phyloP scores from a whole-genome alignment of 2,888 invertebrate genomes.

The Hanleya hanleyi region DNA sequence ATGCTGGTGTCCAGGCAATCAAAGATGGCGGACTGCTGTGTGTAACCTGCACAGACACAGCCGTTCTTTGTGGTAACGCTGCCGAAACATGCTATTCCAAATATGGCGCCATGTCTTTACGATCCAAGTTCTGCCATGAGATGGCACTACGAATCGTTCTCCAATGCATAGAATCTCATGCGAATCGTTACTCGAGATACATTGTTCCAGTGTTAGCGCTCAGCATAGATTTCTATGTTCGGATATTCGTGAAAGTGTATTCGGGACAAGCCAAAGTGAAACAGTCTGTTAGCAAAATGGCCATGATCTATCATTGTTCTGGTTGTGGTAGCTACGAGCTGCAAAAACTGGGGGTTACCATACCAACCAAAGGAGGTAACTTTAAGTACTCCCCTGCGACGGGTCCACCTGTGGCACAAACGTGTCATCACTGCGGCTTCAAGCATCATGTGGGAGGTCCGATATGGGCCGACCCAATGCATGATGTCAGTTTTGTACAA shows the following conservation, averaged over 20 bases:
- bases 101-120: conserved; percentile 92
- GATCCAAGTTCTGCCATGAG: conserved; percentile 88
- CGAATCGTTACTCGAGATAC: conserved; percentile 93
- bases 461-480: conserved; percentile 92
- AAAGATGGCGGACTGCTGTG: conserved; percentile 84
- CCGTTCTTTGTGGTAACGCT: conserved; percentile 92
- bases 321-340: conserved; percentile 89
- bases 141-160: conserved; percentile 95
- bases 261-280: conserved; percentile 90
- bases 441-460: conserved; percentile 90
- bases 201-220: conserved; percentile 92
- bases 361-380: conserved; percentile 58
- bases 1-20: conserved; percentile 70
- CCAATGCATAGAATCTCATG: conserved; percentile 91
- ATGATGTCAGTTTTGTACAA: conserved; percentile 84
- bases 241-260: conserved; percentile 91
- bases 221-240: conserved; percentile 96
- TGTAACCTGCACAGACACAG: conserved; percentile 98
- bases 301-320: conserved; percentile 90
- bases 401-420: conserved; percentile 80
- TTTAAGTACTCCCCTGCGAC: conserved; percentile 81
- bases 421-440: conserved; percentile 85
- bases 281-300: conserved; percentile 83
- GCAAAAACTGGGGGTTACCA: conserved; percentile 81
- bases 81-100: conserved; percentile 95